Evolutionary conservation across 1,140 invertebrate genomes (phyloP).

Genomic region (Daktulosphaira vitifoliae): DNA sequence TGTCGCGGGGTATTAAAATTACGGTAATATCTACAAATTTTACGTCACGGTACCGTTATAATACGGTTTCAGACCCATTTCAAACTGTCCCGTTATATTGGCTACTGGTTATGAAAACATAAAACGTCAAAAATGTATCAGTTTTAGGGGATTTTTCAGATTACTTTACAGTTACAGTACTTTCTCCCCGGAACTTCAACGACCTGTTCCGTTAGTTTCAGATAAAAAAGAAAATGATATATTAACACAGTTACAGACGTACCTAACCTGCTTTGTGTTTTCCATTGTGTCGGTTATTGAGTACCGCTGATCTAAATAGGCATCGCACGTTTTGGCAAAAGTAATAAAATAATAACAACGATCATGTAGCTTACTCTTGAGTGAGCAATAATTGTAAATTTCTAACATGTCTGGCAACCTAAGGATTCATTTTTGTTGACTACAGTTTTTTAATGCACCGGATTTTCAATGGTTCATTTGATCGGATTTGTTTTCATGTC

Average conservation of each 20-base stretch:
- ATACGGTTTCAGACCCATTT: slow-evolving; percentile 33
- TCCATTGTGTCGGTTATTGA: no score
- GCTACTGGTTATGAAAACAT: slow-evolving; percentile 28
- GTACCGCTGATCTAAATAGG: no score
- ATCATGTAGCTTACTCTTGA: no score
- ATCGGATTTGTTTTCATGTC: no score
- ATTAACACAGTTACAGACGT: slow-evolving; percentile 19
- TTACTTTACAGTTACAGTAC: slow-evolving; percentile 28
- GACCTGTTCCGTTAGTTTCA: slow-evolving; percentile 34
- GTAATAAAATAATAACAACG: no score
- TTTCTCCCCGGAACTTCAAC: slow-evolving; percentile 31
- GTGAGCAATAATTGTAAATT: no score
- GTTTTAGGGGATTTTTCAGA: slow-evolving; percentile 31
- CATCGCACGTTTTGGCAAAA: no score
- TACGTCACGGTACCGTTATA: slow-evolving; percentile 29
- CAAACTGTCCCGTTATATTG: slow-evolving; percentile 26
- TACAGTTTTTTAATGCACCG: no score
- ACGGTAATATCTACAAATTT: slow-evolving; percentile 33
- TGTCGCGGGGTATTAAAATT: slow-evolving; percentile 23
- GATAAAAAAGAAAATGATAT: slow-evolving; percentile 33
- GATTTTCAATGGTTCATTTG: no score
- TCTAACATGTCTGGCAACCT: no score
- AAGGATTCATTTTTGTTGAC: no score
- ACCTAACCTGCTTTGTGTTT: no score
- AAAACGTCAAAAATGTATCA: slow-evolving; percentile 23